Evolutionary conservation across 1,140 invertebrate species (phyloP).

Genomic region (Luehdorfia chinensis): DNA sequence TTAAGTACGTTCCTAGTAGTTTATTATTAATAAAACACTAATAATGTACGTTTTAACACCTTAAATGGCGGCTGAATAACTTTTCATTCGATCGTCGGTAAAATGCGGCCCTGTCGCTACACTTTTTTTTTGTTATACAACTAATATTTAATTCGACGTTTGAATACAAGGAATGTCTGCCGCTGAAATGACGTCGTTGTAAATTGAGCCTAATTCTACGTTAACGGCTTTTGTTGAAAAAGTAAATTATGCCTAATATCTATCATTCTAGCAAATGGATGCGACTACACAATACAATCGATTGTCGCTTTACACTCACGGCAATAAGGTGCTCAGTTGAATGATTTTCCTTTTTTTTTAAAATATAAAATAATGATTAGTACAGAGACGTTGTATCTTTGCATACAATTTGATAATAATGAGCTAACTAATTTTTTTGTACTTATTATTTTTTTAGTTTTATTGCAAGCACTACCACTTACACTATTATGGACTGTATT

Average conservation of each 20-base stretch:
- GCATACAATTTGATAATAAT: conserved; percentile 6
- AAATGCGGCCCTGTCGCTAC: too few species aligned
- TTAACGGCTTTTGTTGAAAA: conserved; percentile 11
- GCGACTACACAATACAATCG: background rate
- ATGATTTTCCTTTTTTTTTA: background rate
- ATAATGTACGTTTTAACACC: too few species aligned
- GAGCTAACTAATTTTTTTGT: background rate
- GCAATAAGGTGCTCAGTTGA: background rate
- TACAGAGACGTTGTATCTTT: background rate
- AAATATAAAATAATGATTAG: background rate
- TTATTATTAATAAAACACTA: too few species aligned
- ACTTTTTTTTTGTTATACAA: background rate
- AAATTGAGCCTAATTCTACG: conserved; percentile 8
- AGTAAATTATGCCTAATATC: conserved; percentile 10
- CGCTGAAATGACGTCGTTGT: background rate
- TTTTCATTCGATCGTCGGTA: too few species aligned
- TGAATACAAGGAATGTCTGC: too few species aligned
- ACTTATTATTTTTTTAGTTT: background rate
- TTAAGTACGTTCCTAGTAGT: too few species aligned
- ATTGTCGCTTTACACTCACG: background rate
- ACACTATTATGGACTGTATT: too few species aligned
- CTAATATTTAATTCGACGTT: background rate
- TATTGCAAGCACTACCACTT: too few species aligned
- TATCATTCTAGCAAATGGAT: conserved; percentile 5
- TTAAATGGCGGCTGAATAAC: too few species aligned